These are phyloP conservation scores for Eptesicus fuscus DNA, from an alignment of 2,113 vertebrate genomes.

Conservation along the genomic window DNA sequence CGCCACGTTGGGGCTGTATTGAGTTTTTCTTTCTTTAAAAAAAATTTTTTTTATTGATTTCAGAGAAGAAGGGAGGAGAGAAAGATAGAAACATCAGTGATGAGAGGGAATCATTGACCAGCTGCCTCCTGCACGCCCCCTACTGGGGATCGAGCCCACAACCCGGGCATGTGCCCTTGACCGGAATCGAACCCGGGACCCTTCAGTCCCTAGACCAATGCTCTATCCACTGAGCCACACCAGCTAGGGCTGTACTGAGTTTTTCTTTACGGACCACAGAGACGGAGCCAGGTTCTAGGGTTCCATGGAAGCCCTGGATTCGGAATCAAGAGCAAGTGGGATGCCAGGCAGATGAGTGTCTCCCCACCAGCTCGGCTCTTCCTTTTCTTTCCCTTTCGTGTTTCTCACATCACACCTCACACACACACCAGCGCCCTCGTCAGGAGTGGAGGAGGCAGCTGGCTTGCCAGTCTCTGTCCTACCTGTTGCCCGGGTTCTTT, in stretches of 20 bases:
- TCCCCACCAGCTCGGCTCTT: not conserved
- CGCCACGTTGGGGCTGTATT: not conserved
- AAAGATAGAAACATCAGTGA: no score
- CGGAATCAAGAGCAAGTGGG: not conserved
- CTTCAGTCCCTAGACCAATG: no score
- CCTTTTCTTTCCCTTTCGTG: not conserved
- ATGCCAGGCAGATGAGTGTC: not conserved
- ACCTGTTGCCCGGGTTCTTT: not conserved
- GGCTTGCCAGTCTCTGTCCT: not conserved
- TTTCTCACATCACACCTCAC: conserved; percentile 37
- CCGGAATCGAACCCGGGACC: no score
- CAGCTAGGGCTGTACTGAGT: not conserved
- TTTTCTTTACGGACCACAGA: not conserved
- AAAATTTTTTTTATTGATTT: no score
- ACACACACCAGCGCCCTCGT: not conserved
- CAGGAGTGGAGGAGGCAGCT: not conserved
- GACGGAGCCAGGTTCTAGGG: not conserved
- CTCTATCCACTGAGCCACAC: no score
- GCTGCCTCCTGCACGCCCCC: no score
- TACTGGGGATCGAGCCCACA: no score
- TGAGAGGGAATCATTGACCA: no score
- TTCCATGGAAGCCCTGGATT: not conserved
- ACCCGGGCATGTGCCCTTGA: no score
- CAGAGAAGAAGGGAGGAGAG: no score
- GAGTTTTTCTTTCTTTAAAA: no score